Conservation (phyloP, 2,113 vertebrate genomes). For the Piprites chloris region DNA sequence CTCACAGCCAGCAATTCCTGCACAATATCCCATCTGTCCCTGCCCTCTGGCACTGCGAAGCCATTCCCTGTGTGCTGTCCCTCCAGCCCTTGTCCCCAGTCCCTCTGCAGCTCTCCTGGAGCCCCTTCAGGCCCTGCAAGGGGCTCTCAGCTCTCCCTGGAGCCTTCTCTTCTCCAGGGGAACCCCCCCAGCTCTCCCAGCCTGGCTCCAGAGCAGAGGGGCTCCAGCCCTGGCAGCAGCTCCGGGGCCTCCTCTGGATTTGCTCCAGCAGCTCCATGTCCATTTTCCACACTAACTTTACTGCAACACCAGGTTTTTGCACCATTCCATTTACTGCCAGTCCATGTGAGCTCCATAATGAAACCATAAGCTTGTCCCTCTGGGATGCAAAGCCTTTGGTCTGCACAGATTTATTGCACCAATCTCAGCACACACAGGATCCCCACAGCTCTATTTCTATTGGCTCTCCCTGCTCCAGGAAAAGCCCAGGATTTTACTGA, state of each 20-base stretch:
- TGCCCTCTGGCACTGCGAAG: neutral
- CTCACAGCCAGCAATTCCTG: neutral
- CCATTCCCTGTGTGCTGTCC: neutral
- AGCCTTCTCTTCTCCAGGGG: neutral
- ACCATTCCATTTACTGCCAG: neutral
- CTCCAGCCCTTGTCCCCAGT: neutral
- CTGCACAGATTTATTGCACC: neutral
- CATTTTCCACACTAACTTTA: neutral
- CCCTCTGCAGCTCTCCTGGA: neutral
- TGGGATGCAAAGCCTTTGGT: neutral
- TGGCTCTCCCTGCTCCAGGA: neutral
- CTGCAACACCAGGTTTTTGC: neutral
- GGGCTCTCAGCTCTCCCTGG: neutral
- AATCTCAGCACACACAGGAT: neutral
- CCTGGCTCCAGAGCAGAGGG: neutral
- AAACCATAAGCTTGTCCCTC: neutral
- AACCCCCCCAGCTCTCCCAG: neutral
- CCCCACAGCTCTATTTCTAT: neutral
- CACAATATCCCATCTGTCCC: neutral
- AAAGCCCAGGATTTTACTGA: neutral
- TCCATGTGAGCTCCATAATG: neutral
- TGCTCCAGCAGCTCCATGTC: neutral
- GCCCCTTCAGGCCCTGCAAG: neutral
- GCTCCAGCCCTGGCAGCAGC: neutral
- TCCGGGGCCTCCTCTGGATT: neutral